Base-by-base conservation (phyloP, 2,113 vertebrate species). In the Anhinga anhinga region DNA sequence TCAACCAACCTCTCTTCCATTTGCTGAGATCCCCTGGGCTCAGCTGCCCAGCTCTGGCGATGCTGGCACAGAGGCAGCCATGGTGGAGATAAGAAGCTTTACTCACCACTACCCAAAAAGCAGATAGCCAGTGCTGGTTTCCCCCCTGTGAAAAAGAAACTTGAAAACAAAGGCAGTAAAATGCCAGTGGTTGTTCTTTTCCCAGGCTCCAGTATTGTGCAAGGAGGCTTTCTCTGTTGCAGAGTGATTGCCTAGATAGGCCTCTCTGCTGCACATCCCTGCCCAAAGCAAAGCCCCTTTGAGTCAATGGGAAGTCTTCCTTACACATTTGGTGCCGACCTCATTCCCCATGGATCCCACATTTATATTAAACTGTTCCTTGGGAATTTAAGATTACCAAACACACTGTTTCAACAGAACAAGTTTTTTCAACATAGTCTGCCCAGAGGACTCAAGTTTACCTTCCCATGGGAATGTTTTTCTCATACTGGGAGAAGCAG, bases 391-490 rank as follows among this genome's bases (percentile, higher is more conserved):
- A 38, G 50, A 47, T 94, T 95, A 66, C 87, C 55, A 72, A 93
- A 88, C 26, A 19, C 52, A 4, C 22, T 40, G 22, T 95, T 95
- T 70, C 62, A 40, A 73, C 71, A 90, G 45, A 77, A 72, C 20
- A 6, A 26, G 59, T 67, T 27, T 93, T 97, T 96, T 83, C 79
- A 30, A 50, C 88, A 90, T 87, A 66, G 90, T 90, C 90, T 93
- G 58, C 76, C 82, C 79, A 50, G 70, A 82, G 83, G 61, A 67
- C 65, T 92, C 38, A 25, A 38, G 8, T 22, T 94, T 65, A 26
- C 74, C 47, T 94, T 91, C 87, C 90, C 7, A 0, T 4, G 13
- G 67, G 85, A 76, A 88, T 17, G 15, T 50, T 52, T 80, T 82
- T 42, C 86, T 80, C 7, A 0, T 30, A 44, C 71, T 27, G 14